Conservation (phyloP, 2,797 vertebrate genomes). For the Percopsis omiscomaycus region DNA sequence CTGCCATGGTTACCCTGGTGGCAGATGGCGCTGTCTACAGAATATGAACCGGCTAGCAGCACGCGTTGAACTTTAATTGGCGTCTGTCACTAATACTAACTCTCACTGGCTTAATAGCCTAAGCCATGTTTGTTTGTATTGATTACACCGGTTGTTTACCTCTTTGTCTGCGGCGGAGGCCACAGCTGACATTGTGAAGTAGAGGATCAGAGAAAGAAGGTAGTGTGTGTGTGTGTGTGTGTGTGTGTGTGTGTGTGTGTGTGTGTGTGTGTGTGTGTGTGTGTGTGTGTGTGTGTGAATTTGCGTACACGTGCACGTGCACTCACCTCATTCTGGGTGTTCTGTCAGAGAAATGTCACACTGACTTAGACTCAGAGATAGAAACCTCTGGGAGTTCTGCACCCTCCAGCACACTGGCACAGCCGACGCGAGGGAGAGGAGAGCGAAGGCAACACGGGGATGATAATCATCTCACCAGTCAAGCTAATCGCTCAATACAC, state of each 20-base stretch:
- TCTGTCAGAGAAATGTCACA: conserved; percentile 79
- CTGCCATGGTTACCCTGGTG: conserved; percentile 31
- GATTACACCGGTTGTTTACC: conserved; percentile 37
- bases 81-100: conserved; percentile 44
- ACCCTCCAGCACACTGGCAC: conserved; percentile 68
- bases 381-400: conserved; percentile 73
- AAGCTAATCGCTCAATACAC: conserved; percentile 50
- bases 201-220: conserved; percentile 36
- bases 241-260: conserved; percentile 5
- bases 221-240: not conserved
- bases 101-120: conserved; percentile 12
- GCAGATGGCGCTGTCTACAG: conserved; percentile 25
- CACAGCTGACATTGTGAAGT: conserved; percentile 61
- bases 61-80: conserved; percentile 35
- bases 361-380: conserved; percentile 75
- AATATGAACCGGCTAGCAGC: conserved; percentile 36
- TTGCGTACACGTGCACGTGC: conserved; percentile 23
- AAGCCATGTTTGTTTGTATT: conserved; percentile 35
- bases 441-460: conserved; percentile 51
- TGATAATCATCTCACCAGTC: conserved; percentile 59
- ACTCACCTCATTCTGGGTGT: conserved; percentile 63
- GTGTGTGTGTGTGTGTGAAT: conserved; percentile 1
- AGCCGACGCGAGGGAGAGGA: conserved; percentile 12
- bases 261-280: conserved; percentile 29
- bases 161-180: conserved; percentile 45